Base-by-base conservation (phyloP, 1,140 invertebrate species). In the Lasioglossum albipes region DNA sequence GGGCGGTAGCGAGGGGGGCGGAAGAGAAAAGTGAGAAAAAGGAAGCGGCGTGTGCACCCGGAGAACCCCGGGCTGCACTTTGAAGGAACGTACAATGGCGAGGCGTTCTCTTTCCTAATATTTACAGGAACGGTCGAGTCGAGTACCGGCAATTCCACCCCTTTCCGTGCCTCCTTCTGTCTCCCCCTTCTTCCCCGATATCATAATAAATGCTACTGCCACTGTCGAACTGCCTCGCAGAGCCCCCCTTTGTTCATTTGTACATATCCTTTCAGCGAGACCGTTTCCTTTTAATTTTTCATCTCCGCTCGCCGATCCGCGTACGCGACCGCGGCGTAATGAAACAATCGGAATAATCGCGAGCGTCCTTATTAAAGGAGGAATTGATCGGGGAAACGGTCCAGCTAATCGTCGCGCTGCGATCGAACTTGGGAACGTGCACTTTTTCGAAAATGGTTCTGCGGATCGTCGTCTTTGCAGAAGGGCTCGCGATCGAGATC, bases 1-100 rank as follows among this genome's bases (percentile, higher is more conserved):
- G 36, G 36, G 71, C 52, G 57, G 57, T 20, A 0, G 42, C 12
- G 16, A 16, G 6, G 69, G 57, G 73, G 61, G 72, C 73, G 79
- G 75, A 81, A 72, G 85, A 86, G 85, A 83, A 86, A 86, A 86
- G 81, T 80, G 85, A 86, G 85, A 86, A 86, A 86, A 86, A 85
- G 85, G 81, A 86, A 86, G 81, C 84, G 84, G 79, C 80, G 83
- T 79, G 83, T 79, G 80, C 84, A 85, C 61, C 67, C 80, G 70
- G 81, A 81, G 77, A 81, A 80, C 75, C 85, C 66, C 67, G 76
- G 81, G 77, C 82, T 84, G 85, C 84, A 83, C 85, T 87, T 87
- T 86, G 85, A 87, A 84, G 85, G 83, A 81, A 81, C 82, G 82
- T 82, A 84, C 81, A 87, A 87, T 86, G 85, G 77, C 85, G 78